Evolutionary conservation across 2,888 invertebrate species (phyloP), one percentile per base, ranked within the genome.

Genomic region (Ommatoiulus sabulosus): DNA sequence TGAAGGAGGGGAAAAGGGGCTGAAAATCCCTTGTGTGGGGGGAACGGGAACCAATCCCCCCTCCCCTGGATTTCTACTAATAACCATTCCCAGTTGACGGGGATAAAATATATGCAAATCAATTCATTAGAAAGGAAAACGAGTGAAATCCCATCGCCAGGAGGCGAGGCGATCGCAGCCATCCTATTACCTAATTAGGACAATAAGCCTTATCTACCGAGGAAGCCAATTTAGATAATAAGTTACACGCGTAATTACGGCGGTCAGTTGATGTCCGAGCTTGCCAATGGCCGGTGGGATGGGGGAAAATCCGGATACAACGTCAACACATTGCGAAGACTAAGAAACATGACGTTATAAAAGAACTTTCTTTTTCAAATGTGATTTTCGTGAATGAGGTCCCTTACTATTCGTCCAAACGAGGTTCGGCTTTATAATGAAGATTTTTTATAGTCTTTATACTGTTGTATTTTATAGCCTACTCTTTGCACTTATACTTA

Each of bases 81-180:
- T 80, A 80, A 80, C 80, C 80, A 80, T 80, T 80, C 80, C 80
- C 46, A 86, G 44, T 44, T 44, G 24, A 10, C 20, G 20, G 46
- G 44, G 86, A 20, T 86, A 44, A 86, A 86, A 46, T 48, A 17
- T 86, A 86, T 86, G 86, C 86, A 87, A 87, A 87, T 48, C 48
- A 52, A 44, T 87, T 48, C 87, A 87, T 87, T 57, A 87, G 87
- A 87, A 52, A 87, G 87, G 48, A 57, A 44, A 87, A 43, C 24
- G 87, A 44, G 63, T 63, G 24, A 80, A 80, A 80, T 80, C 80
- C 80, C 80, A 24, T 72, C 20, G 72, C 72, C 24, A 80, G 80
- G 80, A 80, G 80, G 80, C 24, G 80, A 72, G 4, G 24, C 20
- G 35, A 80, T 24, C 80, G 35, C 80, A 80, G 35, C 80, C 80